Conservation (phyloP, 2,113 vertebrate genomes). For the Percopsis transmontana region DNA sequence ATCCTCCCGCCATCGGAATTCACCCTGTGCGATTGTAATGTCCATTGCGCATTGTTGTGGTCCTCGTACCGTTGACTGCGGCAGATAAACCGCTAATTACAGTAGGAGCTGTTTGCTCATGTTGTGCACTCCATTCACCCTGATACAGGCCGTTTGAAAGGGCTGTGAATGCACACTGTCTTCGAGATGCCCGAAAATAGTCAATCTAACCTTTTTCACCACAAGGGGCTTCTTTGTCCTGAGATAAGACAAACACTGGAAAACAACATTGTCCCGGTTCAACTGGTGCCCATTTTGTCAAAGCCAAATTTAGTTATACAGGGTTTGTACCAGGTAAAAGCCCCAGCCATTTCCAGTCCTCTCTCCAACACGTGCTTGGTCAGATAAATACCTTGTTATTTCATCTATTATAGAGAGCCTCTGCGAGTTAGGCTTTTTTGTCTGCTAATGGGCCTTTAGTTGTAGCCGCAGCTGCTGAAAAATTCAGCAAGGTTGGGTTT, state of each 20-base stretch:
- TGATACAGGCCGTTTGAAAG: neutral
- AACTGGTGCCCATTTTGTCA: constrained; percentile 23
- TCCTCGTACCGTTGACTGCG: neutral
- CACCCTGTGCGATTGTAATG: neutral
- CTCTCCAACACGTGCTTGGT: constrained; percentile 16
- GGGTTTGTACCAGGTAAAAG: constrained; percentile 8
- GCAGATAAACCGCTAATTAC: neutral
- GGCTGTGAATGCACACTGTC: too few species aligned
- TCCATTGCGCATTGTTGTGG: neutral
- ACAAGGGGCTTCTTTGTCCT: neutral
- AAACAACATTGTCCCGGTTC: neutral
- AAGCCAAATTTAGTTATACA: constrained; percentile 14
- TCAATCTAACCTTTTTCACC: too few species aligned
- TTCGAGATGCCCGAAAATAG: too few species aligned
- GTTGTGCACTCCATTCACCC: neutral
- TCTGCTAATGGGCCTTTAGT: constrained; percentile 65
- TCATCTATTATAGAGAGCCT: constrained; percentile 67
- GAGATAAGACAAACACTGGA: neutral
- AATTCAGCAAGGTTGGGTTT: constrained; percentile 61
- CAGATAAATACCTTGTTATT: constrained; percentile 70
- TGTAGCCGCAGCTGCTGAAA: constrained; percentile 62
- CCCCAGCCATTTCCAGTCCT: neutral
- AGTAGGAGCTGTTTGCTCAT: neutral
- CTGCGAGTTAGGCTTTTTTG: constrained; percentile 43
- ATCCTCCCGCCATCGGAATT: neutral